Conservation (phyloP, 2,113 vertebrate species). For the Lanius collurio region DNA sequence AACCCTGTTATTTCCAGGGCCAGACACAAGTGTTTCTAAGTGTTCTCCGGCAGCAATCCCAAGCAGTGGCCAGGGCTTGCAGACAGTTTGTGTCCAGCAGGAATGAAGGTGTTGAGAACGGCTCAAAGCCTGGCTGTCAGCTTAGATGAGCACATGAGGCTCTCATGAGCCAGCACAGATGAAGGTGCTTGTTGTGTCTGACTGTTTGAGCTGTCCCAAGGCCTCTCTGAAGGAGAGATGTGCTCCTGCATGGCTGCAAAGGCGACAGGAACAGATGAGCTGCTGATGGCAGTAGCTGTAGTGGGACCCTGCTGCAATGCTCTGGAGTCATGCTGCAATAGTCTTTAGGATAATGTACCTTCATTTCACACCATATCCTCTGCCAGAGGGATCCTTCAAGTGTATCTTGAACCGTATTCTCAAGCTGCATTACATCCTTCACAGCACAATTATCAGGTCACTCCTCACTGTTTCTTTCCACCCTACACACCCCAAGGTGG, state of each 20-base stretch:
- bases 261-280: accelerated
- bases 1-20: neutral
- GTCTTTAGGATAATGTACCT: neutral
- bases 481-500: neutral
- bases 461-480: neutral
- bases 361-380: neutral
- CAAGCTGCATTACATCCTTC: neutral
- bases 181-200: neutral
- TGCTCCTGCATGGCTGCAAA: neutral
- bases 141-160: neutral
- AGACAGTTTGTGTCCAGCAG: neutral
- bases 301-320: neutral
- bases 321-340: neutral
- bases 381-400: neutral
- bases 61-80: neutral
- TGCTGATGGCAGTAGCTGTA: neutral
- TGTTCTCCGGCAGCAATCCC: neutral
- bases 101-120: accelerated
- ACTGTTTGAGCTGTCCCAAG: neutral
- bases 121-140: neutral
- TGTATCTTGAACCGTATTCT: neutral
- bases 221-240: neutral
- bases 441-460: neutral
- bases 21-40: neutral
- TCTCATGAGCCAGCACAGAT: neutral